Evolutionary conservation across 2,888 invertebrate species (phyloP), one percentile per base, ranked within the genome.

Genomic region (Stenodera caucasica): DNA sequence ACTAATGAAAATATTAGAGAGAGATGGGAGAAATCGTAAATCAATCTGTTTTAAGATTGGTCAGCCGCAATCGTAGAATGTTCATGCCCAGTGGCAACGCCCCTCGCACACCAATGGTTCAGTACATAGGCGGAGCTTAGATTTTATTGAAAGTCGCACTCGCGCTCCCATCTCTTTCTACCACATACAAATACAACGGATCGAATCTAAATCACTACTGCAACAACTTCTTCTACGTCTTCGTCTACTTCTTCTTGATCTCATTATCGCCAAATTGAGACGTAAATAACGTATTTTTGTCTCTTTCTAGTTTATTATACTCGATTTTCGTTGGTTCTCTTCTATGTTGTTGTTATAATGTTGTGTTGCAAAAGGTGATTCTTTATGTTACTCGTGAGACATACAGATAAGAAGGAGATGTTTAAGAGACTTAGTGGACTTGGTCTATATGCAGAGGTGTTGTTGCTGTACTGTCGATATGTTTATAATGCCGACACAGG

Each of bases 1-100:
- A n/a, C n/a, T n/a, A 33, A 33, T 33, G 8, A 2, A 30, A 30
- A 30, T 8, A 30, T 8, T 4, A 35, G 35, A 18, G 2, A 9
- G 11, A 15, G 7, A 40, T 18, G 15, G 29, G 23, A 40, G 4
- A 60, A 62, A 66, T 66, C 61, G 57, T 55, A 61, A 63, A 65
- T 63, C 63, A 63, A 59, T 59, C 66, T 64, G 62, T 61, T 64
- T 64, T 68, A 61, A 70, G 68, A 73, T 73, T 76, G 76, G 76
- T 69, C 64, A 60, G 60, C 37, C 40, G 63, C 61, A 63, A 58
- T 65, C 65, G 57, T 59, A 67, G 64, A 65, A 60, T 66, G 63
- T 68, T 67, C 67, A 70, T 69, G 70, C 68, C 73, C 74, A 74
- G 72, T 72, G 72, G 76, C 66, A 71, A 72, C 71, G 70, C 69